Evolutionary conservation across 2,888 invertebrate species (phyloP).

Genomic region (Acronicta alni): DNA sequence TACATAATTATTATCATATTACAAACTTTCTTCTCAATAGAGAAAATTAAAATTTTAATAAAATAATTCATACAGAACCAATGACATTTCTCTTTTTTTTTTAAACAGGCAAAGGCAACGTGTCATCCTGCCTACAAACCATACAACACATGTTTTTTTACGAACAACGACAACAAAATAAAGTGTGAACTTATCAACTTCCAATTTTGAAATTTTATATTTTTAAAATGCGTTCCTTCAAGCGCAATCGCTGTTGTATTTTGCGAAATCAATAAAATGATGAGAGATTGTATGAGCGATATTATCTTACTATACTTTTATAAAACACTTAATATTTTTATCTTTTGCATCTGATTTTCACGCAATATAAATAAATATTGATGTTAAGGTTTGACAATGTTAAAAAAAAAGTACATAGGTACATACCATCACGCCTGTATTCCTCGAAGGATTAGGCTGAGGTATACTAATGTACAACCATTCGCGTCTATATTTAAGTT

Average conservation of each 20-base stretch:
- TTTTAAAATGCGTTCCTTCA: conserved; percentile 9
- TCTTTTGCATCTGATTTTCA: conserved; percentile 5
- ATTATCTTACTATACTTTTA: conserved; percentile 26
- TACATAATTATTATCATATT: too few species aligned
- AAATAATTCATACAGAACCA: conserved; percentile 23
- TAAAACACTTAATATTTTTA: conserved; percentile 23
- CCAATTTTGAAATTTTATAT: conserved; percentile 35
- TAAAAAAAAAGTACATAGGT: too few species aligned
- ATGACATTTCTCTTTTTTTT: conserved; percentile 1
- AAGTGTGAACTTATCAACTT: conserved; percentile 15
- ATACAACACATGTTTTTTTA: conserved; percentile 42
- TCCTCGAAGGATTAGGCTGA: too few species aligned
- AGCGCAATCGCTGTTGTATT: conserved; percentile 10
- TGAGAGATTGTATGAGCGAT: conserved; percentile 25
- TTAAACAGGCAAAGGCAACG: conserved; percentile 15
- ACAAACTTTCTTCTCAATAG: not conserved
- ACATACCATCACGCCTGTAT: too few species aligned
- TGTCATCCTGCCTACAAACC: conserved; percentile 36
- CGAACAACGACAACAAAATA: conserved; percentile 17
- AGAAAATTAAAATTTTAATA: not conserved
- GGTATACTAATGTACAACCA: too few species aligned
- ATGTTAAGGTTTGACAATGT: not conserved
- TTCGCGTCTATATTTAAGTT: too few species aligned
- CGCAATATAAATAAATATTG: not conserved
- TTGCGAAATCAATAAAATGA: conserved; percentile 41